phyloP scores from a whole-genome alignment of 2,888 invertebrate species.

The Amiota minor region DNA sequence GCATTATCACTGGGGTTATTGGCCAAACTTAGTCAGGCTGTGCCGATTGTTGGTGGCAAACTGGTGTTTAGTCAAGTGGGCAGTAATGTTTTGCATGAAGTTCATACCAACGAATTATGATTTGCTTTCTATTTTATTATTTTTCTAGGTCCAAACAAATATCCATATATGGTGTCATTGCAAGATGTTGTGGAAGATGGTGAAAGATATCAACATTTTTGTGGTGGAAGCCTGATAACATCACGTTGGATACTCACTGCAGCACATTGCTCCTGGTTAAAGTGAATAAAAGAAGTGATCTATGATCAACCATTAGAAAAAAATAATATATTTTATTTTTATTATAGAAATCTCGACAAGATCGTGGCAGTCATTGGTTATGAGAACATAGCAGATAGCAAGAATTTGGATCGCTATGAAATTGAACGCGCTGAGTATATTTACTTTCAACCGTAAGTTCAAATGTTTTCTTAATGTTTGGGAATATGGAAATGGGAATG shows the following conservation, averaged over 20 bases:
- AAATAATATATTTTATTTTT: not conserved
- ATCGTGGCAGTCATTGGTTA: constrained; percentile 65
- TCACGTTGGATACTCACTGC: constrained; percentile 69
- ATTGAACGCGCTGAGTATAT: constrained; percentile 59
- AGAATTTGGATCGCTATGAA: constrained; percentile 48
- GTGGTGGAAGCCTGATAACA: constrained; percentile 69
- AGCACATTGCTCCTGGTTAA: constrained; percentile 70
- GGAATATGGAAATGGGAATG: too few relatives aligned
- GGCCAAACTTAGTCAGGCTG: constrained; percentile 25
- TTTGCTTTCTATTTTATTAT: too few relatives aligned
- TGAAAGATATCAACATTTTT: constrained; percentile 64
- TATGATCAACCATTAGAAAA: not conserved
- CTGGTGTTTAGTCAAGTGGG: constrained; percentile 52
- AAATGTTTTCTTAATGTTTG: not conserved
- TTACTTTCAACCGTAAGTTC: constrained; percentile 67
- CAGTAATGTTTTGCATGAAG: constrained; percentile 42
- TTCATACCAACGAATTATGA: not conserved
- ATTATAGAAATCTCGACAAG: constrained; percentile 54
- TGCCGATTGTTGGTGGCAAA: constrained; percentile 66
- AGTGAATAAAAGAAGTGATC: constrained; percentile 55
- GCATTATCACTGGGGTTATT: constrained; percentile 29
- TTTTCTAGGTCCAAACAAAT: constrained; percentile 50
- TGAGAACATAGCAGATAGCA: constrained; percentile 56
- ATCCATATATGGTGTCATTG: constrained; percentile 70
- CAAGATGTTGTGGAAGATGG: constrained; percentile 54